Evolutionary conservation across 2,888 invertebrate genomes (phyloP), one percentile per base, ranked within the genome.

Genomic region (Amiota minor): DNA sequence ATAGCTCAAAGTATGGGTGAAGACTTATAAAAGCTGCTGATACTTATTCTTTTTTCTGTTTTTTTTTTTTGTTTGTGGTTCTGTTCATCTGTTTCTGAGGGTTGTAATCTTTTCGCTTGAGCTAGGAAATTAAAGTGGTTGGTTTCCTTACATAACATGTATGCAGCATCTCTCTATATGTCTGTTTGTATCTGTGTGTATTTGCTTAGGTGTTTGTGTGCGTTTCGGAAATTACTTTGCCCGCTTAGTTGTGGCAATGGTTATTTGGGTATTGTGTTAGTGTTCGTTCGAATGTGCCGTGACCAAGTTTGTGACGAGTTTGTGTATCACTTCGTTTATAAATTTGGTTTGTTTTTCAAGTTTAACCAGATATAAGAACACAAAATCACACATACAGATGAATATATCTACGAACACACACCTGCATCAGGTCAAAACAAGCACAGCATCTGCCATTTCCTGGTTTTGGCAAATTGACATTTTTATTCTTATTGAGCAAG

Each of bases 401-500:
- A n/a, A n/a, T n/a, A n/a, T n/a, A n/a, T n/a, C n/a, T n/a, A n/a
- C n/a, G n/a, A n/a, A n/a, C n/a, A n/a, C n/a, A n/a, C 23, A 75
- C 72, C 70, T 75, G 20, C 71, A 68, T 35, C 35, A 35, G 6
- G 35, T 4, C 35, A 35, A 35, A 35, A 8, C 6, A 3, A 35
- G 35, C 6, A 35, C 4, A 35, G 35, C 35, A 74, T 61, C 75
- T 80, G 78, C 81, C 83, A 78, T 74, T 78, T 61, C 74, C 80
- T 79, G 76, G 77, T 79, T 79, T 84, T 83, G 84, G 83, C 85
- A 82, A 84, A 82, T 82, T 84, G 85, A 83, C 81, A 83, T 83
- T 82, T 84, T 81, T 83, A 80, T 74, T 64, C 71, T 68, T 59
- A 59, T 59, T 59, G 59, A 20, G 59, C 16, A 59, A 59, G 59